These are phyloP conservation scores for Micropoecilia bifurca DNA, from an alignment of 2,797 vertebrate species.

Conservation along the genomic window DNA sequence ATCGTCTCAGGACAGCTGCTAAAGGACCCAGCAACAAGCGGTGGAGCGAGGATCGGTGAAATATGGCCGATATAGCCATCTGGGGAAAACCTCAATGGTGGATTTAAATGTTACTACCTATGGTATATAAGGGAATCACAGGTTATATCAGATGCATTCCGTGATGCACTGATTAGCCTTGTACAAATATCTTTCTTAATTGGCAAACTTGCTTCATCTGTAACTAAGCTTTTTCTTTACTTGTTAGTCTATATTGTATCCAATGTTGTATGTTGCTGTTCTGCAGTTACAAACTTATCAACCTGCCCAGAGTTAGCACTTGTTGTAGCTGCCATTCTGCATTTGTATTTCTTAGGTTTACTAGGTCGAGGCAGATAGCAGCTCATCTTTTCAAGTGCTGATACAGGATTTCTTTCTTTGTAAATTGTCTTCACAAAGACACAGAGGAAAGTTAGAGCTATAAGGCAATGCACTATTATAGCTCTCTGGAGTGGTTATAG, in stretches of 20 bases:
- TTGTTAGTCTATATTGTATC: background rate
- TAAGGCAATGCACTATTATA: background rate
- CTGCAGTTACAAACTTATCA: background rate
- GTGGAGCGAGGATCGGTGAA: background rate
- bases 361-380: background rate
- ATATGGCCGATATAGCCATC: background rate
- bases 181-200: no score
- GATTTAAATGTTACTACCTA: background rate
- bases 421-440: background rate
- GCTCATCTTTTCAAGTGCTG: background rate
- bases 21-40: slow-evolving; percentile 15
- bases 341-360: background rate
- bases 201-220: background rate
- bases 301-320: background rate
- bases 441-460: background rate
- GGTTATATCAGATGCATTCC: background rate
- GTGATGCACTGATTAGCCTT: background rate
- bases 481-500: background rate
- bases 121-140: background rate
- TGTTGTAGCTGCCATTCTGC: background rate
- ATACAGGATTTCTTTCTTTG: background rate
- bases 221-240: background rate
- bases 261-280: background rate
- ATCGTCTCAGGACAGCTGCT: slow-evolving; percentile 48
- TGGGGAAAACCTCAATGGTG: background rate